Conservation (phyloP, 2,113 vertebrate genomes). For the Nothocercus nigrocapillus region DNA sequence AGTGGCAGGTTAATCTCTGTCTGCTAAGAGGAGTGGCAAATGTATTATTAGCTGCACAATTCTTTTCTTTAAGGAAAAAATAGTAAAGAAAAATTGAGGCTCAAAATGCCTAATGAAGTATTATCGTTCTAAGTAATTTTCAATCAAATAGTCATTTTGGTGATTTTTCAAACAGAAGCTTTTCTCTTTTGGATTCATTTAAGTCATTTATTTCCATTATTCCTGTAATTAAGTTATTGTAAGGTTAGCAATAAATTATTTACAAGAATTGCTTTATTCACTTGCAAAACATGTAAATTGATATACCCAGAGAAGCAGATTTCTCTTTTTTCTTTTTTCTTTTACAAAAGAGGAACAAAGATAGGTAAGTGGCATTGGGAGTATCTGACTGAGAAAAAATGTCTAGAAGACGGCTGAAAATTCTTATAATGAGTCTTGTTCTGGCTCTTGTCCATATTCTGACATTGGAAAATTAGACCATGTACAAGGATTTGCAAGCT, state of each 20-base stretch:
- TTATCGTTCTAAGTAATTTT: slow-evolving; percentile 18
- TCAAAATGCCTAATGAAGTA: background rate
- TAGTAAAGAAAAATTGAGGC: background rate
- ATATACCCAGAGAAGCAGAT: background rate
- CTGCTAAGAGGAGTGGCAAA: background rate
- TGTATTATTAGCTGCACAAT: slow-evolving; percentile 23
- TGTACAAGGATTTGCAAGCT: background rate
- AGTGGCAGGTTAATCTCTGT: background rate
- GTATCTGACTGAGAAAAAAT: background rate
- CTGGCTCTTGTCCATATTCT: background rate
- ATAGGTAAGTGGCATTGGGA: fast-evolving
- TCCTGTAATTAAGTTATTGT: background rate
- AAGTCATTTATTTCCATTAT: slow-evolving; percentile 22
- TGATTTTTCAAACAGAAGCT: background rate
- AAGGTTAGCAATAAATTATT: background rate
- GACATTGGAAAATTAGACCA: background rate
- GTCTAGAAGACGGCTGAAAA: background rate
- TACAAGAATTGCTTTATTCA: background rate
- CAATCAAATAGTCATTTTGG: background rate
- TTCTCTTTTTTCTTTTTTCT: background rate
- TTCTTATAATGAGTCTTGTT: background rate
- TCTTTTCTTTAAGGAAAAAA: slow-evolving; percentile 20
- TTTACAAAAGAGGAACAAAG: background rate
- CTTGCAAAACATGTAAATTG: background rate
- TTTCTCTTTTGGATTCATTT: background rate